Evolutionary conservation across 2,797 vertebrate species (phyloP), one percentile per base, ranked within the genome.

Genomic region (Sebastes taczanowskii): DNA sequence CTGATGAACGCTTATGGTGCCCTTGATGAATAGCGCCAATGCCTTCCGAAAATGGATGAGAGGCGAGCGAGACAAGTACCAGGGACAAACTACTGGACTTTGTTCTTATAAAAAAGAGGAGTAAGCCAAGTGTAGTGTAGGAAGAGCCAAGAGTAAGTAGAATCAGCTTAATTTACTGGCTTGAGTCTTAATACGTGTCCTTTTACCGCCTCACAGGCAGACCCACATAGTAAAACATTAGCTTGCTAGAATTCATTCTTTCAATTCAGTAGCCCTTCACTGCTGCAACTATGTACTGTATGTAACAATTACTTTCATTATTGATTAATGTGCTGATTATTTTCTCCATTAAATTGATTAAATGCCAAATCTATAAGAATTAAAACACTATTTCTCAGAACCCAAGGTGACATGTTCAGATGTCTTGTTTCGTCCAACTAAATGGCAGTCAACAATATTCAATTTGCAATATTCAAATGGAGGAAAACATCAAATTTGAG

Each of bases 1-100:
- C 85, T 91, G 88, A 93, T 92, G 86, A 93, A 84, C 73, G 56
- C 85, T 89, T 81, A 84, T 80, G 74, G 59, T 86, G 88, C 82
- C 85, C 88, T 91, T 89, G 90, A 90, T 92, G 90, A 92, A 83
- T 64, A 38, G 86, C n/a, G 4, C 52, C 77, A 62, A 14, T 34
- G 83, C 77, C 77, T 86, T 80, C 52, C 35, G 20, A 79, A 80
- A 89, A 86, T 56, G 85, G 68, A 83, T 74, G 81, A 77, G 80
- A 75, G 75, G 68, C 30, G 5, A 83, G 52, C 0, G 29, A 75
- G 74, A 85, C 66, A 83, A 80, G 88, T 74, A 78, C 77, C 77
- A 80, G 78, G 70, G 75, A 89, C 82, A 70, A 72, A 81, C 76
- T 55, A 53, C 76, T 34, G 38, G 65, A 83, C 30, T 84, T 74